Conservation (phyloP, 2,797 vertebrate genomes). For the Lateolabrax maculatus region DNA sequence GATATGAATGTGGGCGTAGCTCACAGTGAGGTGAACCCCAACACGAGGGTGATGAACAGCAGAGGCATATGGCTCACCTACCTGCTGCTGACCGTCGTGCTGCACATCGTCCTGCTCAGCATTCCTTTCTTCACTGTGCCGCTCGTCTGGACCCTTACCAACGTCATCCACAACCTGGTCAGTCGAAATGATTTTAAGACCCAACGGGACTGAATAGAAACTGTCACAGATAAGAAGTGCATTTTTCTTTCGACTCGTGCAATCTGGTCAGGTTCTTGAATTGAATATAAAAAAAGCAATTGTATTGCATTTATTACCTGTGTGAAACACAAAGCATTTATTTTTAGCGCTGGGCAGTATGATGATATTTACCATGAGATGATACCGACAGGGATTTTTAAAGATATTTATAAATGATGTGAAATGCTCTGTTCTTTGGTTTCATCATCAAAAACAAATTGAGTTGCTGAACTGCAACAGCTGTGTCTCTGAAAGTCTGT, state of each 20-base stretch:
- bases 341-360: background rate
- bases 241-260: no score
- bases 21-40: constrained; percentile 97
- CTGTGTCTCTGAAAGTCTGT: background rate
- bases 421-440: background rate
- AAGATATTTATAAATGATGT: no score
- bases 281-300: background rate
- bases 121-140: constrained; percentile 95
- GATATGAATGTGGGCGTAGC: constrained; percentile 98
- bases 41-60: constrained; percentile 96
- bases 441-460: background rate
- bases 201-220: background rate
- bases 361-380: background rate
- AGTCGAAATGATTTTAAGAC: constrained; percentile 59
- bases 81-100: constrained; percentile 88
- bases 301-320: background rate
- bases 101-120: constrained; percentile 93
- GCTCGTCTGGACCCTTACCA: constrained; percentile 95
- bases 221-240: no score
- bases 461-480: background rate
- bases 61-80: constrained; percentile 96
- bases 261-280: no score
- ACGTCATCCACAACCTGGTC: constrained; percentile 96
- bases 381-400: background rate
- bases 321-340: background rate